A percentile compares a stretch with the other conserved stretches of the same genome.
phyloP scores from a whole-genome alignment of 2,888 invertebrate genomes.

The Dione vanillae region DNA sequence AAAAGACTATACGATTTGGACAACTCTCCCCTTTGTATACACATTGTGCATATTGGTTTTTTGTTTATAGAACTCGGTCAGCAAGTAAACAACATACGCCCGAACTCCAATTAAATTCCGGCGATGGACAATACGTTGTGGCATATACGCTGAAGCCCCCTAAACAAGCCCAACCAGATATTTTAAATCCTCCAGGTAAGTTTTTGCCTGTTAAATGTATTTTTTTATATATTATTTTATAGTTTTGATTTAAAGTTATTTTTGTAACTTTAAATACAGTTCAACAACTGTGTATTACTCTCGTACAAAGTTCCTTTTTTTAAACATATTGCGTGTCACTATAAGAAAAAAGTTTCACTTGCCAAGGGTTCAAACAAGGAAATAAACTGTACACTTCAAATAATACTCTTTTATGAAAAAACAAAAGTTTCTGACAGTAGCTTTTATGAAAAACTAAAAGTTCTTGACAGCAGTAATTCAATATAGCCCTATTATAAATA shows the following conservation, averaged over 20 bases:
- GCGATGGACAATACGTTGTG: conserved; percentile 93
- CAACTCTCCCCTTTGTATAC: neutral
- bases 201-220: neutral
- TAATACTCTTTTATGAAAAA: neutral
- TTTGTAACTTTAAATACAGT: too few species aligned
- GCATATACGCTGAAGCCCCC: conserved; percentile 92
- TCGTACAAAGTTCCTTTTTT: too few species aligned
- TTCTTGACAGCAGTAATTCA: neutral
- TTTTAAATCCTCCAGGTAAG: conserved; percentile 90
- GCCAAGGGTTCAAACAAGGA: too few species aligned
- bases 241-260: neutral
- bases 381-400: neutral
- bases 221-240: conserved; percentile 1
- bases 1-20: neutral
- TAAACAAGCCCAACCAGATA: conserved; percentile 88
- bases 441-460: too few species aligned
- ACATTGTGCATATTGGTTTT: conserved; percentile 28
- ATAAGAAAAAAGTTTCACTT: too few species aligned
- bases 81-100: conserved; percentile 64
- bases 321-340: too few species aligned
- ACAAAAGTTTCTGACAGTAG: neutral
- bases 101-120: conserved; percentile 86
- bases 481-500: neutral
- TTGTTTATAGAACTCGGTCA: conserved; percentile 40
- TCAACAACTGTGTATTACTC: too few species aligned